Evolutionary conservation across 2,888 invertebrate species (phyloP), one percentile per base, ranked within the genome.

Genomic region (Pseudoips prasinana): DNA sequence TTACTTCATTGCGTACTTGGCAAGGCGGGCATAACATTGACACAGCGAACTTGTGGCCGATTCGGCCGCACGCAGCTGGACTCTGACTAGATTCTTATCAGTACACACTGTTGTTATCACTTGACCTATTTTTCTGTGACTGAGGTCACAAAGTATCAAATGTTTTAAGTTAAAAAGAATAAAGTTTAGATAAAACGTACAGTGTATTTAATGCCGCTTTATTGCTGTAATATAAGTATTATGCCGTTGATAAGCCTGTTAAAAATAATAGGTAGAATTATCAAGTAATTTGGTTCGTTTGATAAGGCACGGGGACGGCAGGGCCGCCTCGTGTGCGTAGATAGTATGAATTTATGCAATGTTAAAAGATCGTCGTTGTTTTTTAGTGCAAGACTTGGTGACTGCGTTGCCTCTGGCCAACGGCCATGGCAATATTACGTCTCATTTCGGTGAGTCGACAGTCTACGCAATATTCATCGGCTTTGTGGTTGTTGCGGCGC

Each of bases 331-430:
- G 10, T 49, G 42, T 46, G 55, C n/a, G n/a, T n/a, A n/a, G n/a
- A n/a, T 68, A 64, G 58, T 69, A 60, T 62, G 64, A 71, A 65
- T 76, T 60, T 71, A 77, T 81, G 76, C 72, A 73, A 85, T 88
- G 87, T 84, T 87, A 83, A 88, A 86, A 72, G 76, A 76, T 67
- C 80, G 86, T 81, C 77, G 79, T 88, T 86, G 75, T 87, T 89
- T 89, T 89, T 87, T 88, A 87, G 89, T 87, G 88, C 87, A 89
- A 87, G 89, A 89, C 80, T 78, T 89, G 89, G 89, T 89, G 89
- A 89, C 88, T 69, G 89, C 89, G 73, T 88, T 89, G 84, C 89
- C 89, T 64, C 77, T 87, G 79, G 88, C 88, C 77, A 89, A 89
- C 81, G 89, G 89, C 82, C 89, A 88, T 81, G 84, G 85, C 81